Base-by-base conservation (phyloP, 2,113 vertebrate genomes). In the Mesitornis unicolor region DNA sequence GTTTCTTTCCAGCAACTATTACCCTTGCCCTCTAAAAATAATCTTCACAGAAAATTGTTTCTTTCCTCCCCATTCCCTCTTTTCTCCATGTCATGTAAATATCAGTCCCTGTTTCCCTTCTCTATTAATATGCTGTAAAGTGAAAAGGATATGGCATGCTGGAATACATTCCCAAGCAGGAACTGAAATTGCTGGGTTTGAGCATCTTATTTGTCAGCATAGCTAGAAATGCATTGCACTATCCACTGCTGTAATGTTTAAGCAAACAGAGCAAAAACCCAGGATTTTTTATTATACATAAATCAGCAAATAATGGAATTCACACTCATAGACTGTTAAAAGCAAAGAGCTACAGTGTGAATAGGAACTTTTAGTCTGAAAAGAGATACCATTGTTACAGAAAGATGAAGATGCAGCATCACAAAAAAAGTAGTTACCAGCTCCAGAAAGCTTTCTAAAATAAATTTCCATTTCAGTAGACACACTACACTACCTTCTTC, bases 81-180 rank as follows among this genome's bases (percentile, higher is more conserved):
- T 18, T 13, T 5, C 10, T 13, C 13, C 4, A n/a, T 10, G 12
- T 14, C 6, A 56, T 7, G 2, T 31, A 70, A 59, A 33, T 33
- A 69, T 2, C 53, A 20, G 38, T 38, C 10, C 31, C 13, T 61
- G 33, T 4, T 18, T 78, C 42, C 2, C 20, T 80, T 65, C 14
- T 10, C 35, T 51, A 31, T 45, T 71, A 40, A 40, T 9, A 54
- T 6, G 7, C 9, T 3, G 1, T 5, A 60, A 1, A 2, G 8
- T 56, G 17, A 20, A 84, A 65, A 70, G 24, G 7, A 60, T 24
- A 26, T 6, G 16, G 8, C 28, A 38, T n/a, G 13, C 20, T 28
- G 28, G 24, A 87, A 50, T 1, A 71, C 16, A 45, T 51, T 61
- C 53, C 73, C 36, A 50, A 36, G 11, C 11, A 36, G n/a, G 9